Conservation (phyloP, 1,140 invertebrate genomes). For the Platyura marginata region DNA sequence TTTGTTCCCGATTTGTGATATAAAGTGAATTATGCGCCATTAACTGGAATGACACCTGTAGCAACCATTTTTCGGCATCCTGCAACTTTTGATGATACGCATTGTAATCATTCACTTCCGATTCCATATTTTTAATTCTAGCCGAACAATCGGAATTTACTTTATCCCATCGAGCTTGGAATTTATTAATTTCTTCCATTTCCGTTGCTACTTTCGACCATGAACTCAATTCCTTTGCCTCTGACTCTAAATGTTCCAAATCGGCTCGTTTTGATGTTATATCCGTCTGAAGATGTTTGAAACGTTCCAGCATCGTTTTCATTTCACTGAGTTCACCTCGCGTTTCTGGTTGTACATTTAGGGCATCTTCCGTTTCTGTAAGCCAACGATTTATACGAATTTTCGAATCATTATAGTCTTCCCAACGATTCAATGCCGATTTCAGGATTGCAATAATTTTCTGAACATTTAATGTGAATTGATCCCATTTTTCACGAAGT, state of each 20-base stretch:
- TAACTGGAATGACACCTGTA: constrained; percentile 86
- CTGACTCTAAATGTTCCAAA: constrained; percentile 45
- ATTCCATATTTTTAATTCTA: constrained; percentile 43
- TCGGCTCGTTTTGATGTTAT: constrained; percentile 52
- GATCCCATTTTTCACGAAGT: constrained; percentile 63
- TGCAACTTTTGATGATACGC: constrained; percentile 76
- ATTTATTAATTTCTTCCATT: constrained; percentile 37
- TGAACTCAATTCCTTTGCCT: constrained; percentile 48
- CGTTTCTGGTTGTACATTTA: constrained; percentile 42
- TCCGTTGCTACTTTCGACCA: constrained; percentile 46
- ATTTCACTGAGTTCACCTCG: constrained; percentile 77
- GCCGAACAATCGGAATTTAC: constrained; percentile 36
- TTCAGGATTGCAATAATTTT: constrained; percentile 59
- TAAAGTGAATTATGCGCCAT: constrained; percentile 93
- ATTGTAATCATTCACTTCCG: constrained; percentile 69
- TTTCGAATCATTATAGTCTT: constrained; percentile 56
- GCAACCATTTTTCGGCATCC: constrained; percentile 87
- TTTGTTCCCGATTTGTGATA: constrained; percentile 79
- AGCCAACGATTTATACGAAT: constrained; percentile 52
- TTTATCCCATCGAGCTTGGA: constrained; percentile 45
- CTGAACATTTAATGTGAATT: constrained; percentile 61
- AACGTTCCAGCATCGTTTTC: constrained; percentile 74
- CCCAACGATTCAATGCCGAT: constrained; percentile 55
- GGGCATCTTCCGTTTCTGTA: constrained; percentile 36
- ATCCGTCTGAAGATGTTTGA: constrained; percentile 56